Evolutionary conservation across 2,888 invertebrate genomes (phyloP).

Genomic region (Antheraea yamamai): DNA sequence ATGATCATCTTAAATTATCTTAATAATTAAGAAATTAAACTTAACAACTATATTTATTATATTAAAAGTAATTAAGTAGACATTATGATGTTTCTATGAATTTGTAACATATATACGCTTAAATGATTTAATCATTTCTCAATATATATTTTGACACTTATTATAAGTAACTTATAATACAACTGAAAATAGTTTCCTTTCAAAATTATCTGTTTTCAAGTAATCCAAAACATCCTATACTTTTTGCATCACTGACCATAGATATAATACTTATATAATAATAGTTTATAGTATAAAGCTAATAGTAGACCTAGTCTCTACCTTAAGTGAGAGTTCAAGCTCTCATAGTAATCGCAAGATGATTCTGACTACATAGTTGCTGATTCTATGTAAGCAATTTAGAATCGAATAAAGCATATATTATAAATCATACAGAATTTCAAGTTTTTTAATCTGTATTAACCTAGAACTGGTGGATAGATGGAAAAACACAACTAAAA

Average conservation of each 20-base stretch:
- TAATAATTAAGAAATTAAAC: constrained; percentile 22
- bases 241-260: background rate
- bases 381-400: too few species aligned
- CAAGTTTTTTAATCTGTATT: too few species aligned
- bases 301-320: too few species aligned
- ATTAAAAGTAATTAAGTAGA: background rate
- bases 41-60: background rate
- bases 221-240: background rate
- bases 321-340: too few species aligned
- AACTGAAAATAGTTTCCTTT: background rate
- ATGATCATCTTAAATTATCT: constrained; percentile 38
- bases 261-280: too few species aligned
- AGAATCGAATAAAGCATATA: too few species aligned
- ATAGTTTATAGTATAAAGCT: too few species aligned
- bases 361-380: too few species aligned
- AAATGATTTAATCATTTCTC: background rate
- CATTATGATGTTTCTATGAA: background rate
- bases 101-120: background rate
- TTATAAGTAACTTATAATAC: background rate
- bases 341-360: too few species aligned
- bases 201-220: background rate
- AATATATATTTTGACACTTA: background rate
- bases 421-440: too few species aligned
- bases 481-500: too few species aligned
- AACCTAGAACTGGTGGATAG: too few species aligned